A percentile compares a stretch with the other conserved stretches of the same genome.
Evolutionary conservation across 2,113 vertebrate species (phyloP).

Genomic region (Oryzias javanicus): DNA sequence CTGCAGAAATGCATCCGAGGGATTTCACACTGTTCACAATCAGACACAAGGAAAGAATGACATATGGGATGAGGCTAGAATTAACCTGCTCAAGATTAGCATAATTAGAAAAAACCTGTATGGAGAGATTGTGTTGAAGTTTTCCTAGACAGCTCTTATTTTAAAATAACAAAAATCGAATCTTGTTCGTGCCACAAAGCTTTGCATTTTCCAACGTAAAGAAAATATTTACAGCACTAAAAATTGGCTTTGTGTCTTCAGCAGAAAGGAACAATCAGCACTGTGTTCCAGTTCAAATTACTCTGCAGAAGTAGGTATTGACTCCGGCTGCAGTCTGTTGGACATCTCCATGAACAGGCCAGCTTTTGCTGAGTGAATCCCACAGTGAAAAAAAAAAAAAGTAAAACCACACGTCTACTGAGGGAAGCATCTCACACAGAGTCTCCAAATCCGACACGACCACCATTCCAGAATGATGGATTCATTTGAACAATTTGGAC

Average conservation of each 20-base stretch:
- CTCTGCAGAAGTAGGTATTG: neutral
- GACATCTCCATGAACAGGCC: neutral
- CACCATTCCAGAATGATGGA: neutral
- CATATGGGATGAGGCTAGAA: neutral
- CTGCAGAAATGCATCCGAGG: slow-evolving; percentile 19
- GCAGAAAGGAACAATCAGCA: neutral
- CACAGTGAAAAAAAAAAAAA: neutral
- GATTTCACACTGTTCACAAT: slow-evolving; percentile 19
- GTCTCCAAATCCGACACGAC: neutral
- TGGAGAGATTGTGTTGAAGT: neutral
- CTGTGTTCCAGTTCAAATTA: neutral
- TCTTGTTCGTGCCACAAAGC: neutral
- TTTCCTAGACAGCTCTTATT: neutral
- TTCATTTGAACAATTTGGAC: slow-evolving; percentile 1
- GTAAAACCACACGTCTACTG: neutral
- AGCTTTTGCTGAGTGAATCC: neutral
- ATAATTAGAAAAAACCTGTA: too few relatives aligned
- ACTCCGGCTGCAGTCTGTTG: neutral
- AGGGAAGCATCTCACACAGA: neutral
- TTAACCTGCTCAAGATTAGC: too few relatives aligned
- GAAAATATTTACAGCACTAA: too few relatives aligned
- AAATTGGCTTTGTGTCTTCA: neutral
- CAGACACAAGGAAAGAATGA: slow-evolving; percentile 18
- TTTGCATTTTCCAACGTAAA: neutral
- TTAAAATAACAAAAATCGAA: neutral